These are phyloP conservation scores for Gambusia holbrooki DNA, from an alignment of 2,113 vertebrate species.

Conservation along the genomic window DNA sequence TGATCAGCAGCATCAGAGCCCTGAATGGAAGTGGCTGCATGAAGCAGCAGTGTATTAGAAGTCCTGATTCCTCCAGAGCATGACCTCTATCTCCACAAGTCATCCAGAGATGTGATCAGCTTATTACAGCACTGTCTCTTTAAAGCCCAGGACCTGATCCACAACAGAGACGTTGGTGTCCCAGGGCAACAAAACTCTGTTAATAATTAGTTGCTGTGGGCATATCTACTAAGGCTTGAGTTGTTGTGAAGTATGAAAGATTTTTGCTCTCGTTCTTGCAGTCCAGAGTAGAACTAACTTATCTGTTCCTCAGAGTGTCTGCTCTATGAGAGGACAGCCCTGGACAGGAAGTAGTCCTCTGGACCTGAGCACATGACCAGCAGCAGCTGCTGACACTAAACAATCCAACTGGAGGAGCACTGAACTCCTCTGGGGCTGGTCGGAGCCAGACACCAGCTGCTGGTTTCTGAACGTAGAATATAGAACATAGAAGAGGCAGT, in stretches of 20 bases:
- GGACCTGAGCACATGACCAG: slow-evolving; percentile 54
- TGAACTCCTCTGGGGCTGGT: slow-evolving; percentile 2
- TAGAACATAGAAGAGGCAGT: not conserved
- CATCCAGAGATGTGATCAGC: slow-evolving; percentile 47
- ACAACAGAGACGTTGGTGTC: too few relatives aligned
- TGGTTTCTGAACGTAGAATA: slow-evolving; percentile 41
- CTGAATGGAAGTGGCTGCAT: too few relatives aligned
- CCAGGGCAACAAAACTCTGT: too few relatives aligned
- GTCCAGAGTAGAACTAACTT: too few relatives aligned
- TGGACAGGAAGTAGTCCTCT: slow-evolving; percentile 44
- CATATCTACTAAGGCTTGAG: too few relatives aligned
- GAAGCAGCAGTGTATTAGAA: slow-evolving; percentile 1
- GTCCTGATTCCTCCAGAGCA: slow-evolving; percentile 6
- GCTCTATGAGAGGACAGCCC: slow-evolving; percentile 4
- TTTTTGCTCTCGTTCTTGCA: too few relatives aligned
- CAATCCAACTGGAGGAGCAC: slow-evolving; percentile 30
- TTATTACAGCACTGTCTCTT: slow-evolving; percentile 9
- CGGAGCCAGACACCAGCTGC: slow-evolving; percentile 31
- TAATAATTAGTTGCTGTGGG: too few relatives aligned
- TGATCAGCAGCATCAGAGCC: too few relatives aligned
- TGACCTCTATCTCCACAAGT: slow-evolving; percentile 55
- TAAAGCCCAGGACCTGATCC: too few relatives aligned
- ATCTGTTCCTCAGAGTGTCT: too few relatives aligned
- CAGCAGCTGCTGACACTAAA: slow-evolving; percentile 60
- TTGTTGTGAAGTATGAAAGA: too few relatives aligned